Conservation (phyloP, 2,888 invertebrate species). For the Himalopsyche tibetana region DNA sequence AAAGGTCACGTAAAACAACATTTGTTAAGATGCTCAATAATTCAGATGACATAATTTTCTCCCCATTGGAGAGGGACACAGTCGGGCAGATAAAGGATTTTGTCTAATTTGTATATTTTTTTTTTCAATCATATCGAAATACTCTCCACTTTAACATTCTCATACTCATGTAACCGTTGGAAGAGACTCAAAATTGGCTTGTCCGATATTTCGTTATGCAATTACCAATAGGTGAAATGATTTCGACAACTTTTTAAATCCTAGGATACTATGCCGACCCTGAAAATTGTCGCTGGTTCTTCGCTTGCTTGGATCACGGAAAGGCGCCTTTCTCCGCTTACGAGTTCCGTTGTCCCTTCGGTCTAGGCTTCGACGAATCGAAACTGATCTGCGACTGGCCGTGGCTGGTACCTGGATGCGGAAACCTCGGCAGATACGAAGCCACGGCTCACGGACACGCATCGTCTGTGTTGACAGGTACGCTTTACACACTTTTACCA, state of each 20-base stretch:
- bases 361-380: conserved; percentile 85
- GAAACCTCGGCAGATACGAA: conserved; percentile 76
- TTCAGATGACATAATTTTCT: too few species aligned
- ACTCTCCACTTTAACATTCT: too few species aligned
- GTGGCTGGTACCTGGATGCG: conserved; percentile 83
- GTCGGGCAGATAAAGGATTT: too few species aligned
- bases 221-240: not conserved
- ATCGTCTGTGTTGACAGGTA: conserved; percentile 73
- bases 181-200: too few species aligned
- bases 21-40: too few species aligned
- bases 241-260: conserved; percentile 50
- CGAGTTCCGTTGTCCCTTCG: conserved; percentile 89
- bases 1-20: too few species aligned
- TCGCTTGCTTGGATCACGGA: conserved; percentile 86
- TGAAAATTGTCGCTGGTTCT: conserved; percentile 90
- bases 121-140: too few species aligned
- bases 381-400: conserved; percentile 87
- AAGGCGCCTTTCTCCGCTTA: conserved; percentile 81
- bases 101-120: too few species aligned
- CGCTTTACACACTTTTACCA: conserved; percentile 43
- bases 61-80: too few species aligned
- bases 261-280: conserved; percentile 87
- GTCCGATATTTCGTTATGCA: not conserved
- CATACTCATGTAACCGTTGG: too few species aligned
- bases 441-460: conserved; percentile 75